phyloP scores from a whole-genome alignment of 2,113 vertebrate genomes.

The Prionailurus bengalensis region DNA sequence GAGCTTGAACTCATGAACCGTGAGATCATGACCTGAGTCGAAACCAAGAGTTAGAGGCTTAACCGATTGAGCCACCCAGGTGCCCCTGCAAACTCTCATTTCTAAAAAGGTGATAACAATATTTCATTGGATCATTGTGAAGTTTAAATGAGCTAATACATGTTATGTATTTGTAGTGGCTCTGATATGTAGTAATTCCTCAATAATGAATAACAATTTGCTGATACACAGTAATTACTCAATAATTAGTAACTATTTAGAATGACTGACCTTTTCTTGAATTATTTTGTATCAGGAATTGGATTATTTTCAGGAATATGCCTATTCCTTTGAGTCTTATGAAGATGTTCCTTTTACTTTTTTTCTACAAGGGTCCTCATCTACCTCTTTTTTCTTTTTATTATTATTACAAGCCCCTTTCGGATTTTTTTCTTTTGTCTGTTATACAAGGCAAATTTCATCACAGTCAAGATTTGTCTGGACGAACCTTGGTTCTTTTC shows the following conservation, averaged over 20 bases:
- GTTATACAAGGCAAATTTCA: not conserved
- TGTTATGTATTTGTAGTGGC: not conserved
- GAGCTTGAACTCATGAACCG: no score
- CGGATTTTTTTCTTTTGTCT: slow-evolving; percentile 1
- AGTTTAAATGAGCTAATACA: not conserved
- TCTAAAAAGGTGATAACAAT: not conserved
- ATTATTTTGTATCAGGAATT: not conserved
- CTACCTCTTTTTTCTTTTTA: not conserved
- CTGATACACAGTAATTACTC: slow-evolving; percentile 7
- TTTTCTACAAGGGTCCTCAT: not conserved
- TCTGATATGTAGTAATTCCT: not conserved
- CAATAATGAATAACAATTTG: not conserved
- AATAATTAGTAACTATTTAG: not conserved
- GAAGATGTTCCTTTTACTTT: not conserved
- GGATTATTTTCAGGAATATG: slow-evolving; percentile 10
- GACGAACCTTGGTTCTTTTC: not conserved
- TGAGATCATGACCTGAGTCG: no score
- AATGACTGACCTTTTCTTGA: not conserved
- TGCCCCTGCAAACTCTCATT: not conserved
- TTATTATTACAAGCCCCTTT: not conserved
- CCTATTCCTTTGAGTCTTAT: not conserved
- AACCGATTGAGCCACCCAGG: no score
- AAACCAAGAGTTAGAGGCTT: no score
- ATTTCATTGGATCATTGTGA: not conserved
- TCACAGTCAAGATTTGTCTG: not conserved